Conservation (phyloP, 23 tunicate species). For the Corella eumyota region DNA sequence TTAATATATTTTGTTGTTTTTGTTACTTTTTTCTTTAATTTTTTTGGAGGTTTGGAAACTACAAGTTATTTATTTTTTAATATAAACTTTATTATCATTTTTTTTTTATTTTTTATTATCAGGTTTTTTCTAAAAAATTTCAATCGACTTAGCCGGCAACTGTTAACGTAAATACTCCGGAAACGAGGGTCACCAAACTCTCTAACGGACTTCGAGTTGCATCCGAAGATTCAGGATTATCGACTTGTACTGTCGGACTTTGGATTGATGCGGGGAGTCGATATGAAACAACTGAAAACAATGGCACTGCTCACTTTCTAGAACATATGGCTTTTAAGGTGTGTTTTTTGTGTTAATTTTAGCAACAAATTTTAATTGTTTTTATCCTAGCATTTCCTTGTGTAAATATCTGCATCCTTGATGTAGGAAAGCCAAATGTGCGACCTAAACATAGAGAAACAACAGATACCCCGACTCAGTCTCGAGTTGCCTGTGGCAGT, state of each 20-base stretch:
- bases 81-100: too few relatives aligned
- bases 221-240: slow-evolving; percentile 76
- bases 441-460: too few relatives aligned
- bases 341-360: background rate
- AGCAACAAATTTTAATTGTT: too few relatives aligned
- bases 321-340: slow-evolving; percentile 93
- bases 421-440: too few relatives aligned
- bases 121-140: slow-evolving; percentile 12
- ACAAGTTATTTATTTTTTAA: too few relatives aligned
- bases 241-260: slow-evolving; percentile 86
- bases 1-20: too few relatives aligned
- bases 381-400: background rate
- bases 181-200: slow-evolving; percentile 78
- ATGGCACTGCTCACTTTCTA: slow-evolving; percentile 92
- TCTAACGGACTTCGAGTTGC: slow-evolving; percentile 90
- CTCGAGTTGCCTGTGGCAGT: too few relatives aligned
- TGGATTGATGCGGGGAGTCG: slow-evolving; percentile 97
- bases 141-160: slow-evolving; percentile 48
- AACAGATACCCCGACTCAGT: too few relatives aligned
- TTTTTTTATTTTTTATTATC: background rate
- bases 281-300: slow-evolving; percentile 56
- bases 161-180: slow-evolving; percentile 66
- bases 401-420: too few relatives aligned
- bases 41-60: too few relatives aligned
- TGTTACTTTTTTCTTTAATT: too few relatives aligned